phyloP scores from a whole-genome alignment of 2,888 invertebrate species.

The Galerucella nymphaeae region DNA sequence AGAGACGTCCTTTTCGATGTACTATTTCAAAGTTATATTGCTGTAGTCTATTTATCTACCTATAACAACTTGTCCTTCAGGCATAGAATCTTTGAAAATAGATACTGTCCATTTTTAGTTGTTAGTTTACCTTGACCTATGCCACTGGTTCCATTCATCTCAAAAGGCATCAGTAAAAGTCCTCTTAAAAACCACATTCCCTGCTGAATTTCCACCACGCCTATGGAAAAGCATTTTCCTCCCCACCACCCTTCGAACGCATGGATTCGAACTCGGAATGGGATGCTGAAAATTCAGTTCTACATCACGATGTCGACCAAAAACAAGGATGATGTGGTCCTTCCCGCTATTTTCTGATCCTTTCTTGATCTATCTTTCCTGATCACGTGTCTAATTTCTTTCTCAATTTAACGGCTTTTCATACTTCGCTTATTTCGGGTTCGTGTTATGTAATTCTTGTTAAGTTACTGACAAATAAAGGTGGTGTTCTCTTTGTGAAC shows the following conservation, averaged over 20 bases:
- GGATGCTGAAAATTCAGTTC: slow-evolving; percentile 52
- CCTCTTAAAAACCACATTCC: slow-evolving; percentile 17
- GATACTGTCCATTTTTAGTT: neutral
- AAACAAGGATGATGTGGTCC: slow-evolving; percentile 47
- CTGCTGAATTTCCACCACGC: slow-evolving; percentile 37
- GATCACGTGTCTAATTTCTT: slow-evolving; percentile 30
- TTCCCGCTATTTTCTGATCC: slow-evolving; percentile 40
- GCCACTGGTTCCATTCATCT: slow-evolving; percentile 1
- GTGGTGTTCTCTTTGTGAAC: slow-evolving; percentile 11
- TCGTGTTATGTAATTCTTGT: slow-evolving; percentile 34
- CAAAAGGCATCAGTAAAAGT: slow-evolving; percentile 16
- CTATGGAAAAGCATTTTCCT: slow-evolving; percentile 41
- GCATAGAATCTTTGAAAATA: no score
- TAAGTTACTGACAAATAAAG: neutral
- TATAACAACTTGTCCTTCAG: no score
- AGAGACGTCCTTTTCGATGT: no score
- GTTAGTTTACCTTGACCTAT: slow-evolving; percentile 25
- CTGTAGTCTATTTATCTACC: no score
- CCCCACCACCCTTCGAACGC: slow-evolving; percentile 48
- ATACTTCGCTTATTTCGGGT: neutral
- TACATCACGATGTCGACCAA: slow-evolving; percentile 46
- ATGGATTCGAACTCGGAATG: slow-evolving; percentile 52
- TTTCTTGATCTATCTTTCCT: slow-evolving; percentile 40
- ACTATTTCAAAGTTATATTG: no score
- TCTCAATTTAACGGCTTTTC: slow-evolving; percentile 25